Base-by-base conservation (phyloP, 2,113 vertebrate species). In the Pseudorhombus dupliciocellatus region DNA sequence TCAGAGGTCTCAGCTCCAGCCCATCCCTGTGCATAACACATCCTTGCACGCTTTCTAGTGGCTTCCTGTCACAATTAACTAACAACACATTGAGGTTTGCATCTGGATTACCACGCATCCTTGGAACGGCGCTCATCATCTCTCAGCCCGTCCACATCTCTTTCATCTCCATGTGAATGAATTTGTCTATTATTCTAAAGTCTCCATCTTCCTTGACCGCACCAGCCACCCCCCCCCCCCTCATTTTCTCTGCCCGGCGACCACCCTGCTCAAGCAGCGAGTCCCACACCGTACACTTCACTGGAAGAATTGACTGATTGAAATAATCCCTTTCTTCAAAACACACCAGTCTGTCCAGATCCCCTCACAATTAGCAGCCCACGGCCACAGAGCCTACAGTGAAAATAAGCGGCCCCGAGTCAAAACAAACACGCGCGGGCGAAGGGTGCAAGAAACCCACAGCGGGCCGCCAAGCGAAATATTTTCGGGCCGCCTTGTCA, bases 331-430 rank as follows among this genome's bases (percentile, higher is more conserved):
- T 75, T 66, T 72, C 73, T 56, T 83, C 65, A 64, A 84, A 87
- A 88, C 66, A 69, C 75, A 46, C 70, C 42, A 55, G 55, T 81
- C 64, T 61, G 69, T 77, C 68, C 65, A 77, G 81, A 88, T 85
- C 80, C 70, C 72, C 68, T 87, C 80, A 86, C 85, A 88, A 92
- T 91, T 91, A 93, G 88, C 84, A 68, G 86, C 67, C 81, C 72
- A 59, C 34, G n/a, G 85, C 88, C 82, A 73, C 76, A 85, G 70
- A 79, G 81, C 76, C 85, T 64, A 20, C 42, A 84, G 86, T 83
- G 85, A 91, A 92, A 92, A 91, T 87, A 92, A 92, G 88, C 92
- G 26, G 24, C 65, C 73, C 66, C 1, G 18, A 91, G 83, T 89
- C 88, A 87, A 92, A 92, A 84, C 90, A 92, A 92, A 91, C 89